Evolutionary conservation across 2,888 invertebrate species (phyloP).

Genomic region (Seira musarum): DNA sequence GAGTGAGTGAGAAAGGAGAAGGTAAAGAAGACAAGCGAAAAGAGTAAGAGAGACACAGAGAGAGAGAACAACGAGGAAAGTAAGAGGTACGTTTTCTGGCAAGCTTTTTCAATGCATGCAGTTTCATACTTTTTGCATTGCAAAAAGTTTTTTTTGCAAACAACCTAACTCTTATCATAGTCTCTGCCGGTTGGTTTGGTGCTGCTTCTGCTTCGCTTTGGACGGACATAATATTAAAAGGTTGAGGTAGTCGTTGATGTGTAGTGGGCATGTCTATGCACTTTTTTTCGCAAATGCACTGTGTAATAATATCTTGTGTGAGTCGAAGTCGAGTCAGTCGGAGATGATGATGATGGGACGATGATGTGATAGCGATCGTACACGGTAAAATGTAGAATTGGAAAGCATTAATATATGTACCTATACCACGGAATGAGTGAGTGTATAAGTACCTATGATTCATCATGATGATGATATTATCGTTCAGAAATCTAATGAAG

Average conservation of each 20-base stretch:
- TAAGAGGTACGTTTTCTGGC: not conserved
- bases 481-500: not conserved
- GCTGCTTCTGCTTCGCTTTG: too few species aligned
- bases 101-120: not conserved
- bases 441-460: too few species aligned
- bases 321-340: not conserved
- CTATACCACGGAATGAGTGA: too few species aligned
- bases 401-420: too few species aligned
- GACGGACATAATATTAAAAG: not conserved
- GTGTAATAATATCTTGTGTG: not conserved
- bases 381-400: not conserved
- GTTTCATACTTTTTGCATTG: not conserved
- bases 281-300: not conserved
- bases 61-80: not conserved
- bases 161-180: not conserved
- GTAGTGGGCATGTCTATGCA: not conserved
- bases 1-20: too few species aligned
- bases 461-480: too few species aligned
- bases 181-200: not conserved
- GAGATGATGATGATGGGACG: not conserved
- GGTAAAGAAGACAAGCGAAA: not conserved
- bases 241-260: not conserved
- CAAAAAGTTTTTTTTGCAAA: not conserved
- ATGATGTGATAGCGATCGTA: not conserved
- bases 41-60: not conserved